A percentile compares a stretch with the other conserved stretches of the same genome.
Conservation (phyloP, 2,888 invertebrate genomes). For the Oscheius onirici region DNA sequence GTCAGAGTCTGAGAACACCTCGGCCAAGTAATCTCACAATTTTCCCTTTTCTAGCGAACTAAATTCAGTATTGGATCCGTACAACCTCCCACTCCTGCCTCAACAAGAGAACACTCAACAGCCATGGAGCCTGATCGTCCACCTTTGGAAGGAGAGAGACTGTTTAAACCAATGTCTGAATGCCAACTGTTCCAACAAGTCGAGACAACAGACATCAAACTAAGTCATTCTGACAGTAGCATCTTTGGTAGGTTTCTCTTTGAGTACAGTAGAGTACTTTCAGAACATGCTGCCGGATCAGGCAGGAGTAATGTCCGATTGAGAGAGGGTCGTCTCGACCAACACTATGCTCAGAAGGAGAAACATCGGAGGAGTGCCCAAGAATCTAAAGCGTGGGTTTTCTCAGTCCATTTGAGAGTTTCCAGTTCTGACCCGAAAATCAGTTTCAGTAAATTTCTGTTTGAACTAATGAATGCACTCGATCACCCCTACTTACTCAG, state of each 20-base stretch:
- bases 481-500: constrained; percentile 20
- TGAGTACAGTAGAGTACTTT: not conserved
- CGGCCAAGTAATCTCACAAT: not conserved
- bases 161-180: constrained; percentile 39
- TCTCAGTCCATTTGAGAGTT: constrained; percentile 9
- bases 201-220: constrained; percentile 41
- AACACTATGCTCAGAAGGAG: constrained; percentile 35
- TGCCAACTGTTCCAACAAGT: constrained; percentile 26
- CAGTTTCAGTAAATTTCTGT: constrained; percentile 22
- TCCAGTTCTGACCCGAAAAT: not conserved
- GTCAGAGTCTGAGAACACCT: not conserved
- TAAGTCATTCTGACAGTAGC: constrained; percentile 56
- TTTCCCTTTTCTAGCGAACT: not conserved
- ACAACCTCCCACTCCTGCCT: constrained; percentile 56
- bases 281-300: constrained; percentile 44
- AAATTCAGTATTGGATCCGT: constrained; percentile 48
- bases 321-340: constrained; percentile 15
- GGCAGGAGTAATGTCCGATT: not conserved
- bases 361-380: constrained; percentile 42
- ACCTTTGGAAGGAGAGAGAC: not conserved
- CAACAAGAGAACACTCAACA: constrained; percentile 48
- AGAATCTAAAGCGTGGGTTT: constrained; percentile 29
- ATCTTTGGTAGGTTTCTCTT: constrained; percentile 38
- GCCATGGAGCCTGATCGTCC: constrained; percentile 30
- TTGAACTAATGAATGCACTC: constrained; percentile 25